Evolutionary conservation across 2,797 vertebrate species (phyloP), one percentile per base, ranked within the genome.

Genomic region (Myripristis jacobus): DNA sequence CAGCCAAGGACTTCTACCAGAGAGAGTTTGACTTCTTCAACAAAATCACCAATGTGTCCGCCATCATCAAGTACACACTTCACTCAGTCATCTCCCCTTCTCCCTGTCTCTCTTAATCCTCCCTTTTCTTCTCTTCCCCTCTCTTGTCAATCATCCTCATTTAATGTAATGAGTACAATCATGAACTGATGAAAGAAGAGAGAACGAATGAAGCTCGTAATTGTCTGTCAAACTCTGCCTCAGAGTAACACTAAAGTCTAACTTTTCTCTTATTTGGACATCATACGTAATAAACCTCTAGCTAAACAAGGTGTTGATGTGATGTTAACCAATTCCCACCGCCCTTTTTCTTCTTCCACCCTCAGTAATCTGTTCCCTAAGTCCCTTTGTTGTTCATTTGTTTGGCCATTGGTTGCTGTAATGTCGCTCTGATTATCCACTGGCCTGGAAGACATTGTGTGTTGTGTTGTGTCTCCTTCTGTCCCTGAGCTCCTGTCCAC

Each of bases 21-120:
- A 88, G 96, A 21, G 97, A 98, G 73, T 98, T 97, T 66, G 97
- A 98, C 87, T 98, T 98, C 92, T 98, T 98, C 76, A 96, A 96
- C 89, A 95, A 97, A 92, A 97, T 98, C 91, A 98, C 96, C 80
- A 98, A 98, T 0, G 96, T 98, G 53, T 98, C 96, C 0, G 97
- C 97, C 78, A 94, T 96, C 67, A 96, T 98, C 89, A 98, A 98
- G 97, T 98, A 94, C 41, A 43, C 15, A 2, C 6, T 36, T 21
- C 1, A 15, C 2, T 47, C 11, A 4, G 6, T 47, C 6, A 6
- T 29, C 2, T 66, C 21, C 3, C 38, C 5, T 41, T 41, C 2
- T 3, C 38, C 15, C 16, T 41, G 15, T 41, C 12, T 38, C 10
- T 38, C 3, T 8, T 36, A 2, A 8, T 15, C 12, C 15, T 3